Base-by-base conservation (phyloP, 2,113 vertebrate species). In the Ctenomys sociabilis region DNA sequence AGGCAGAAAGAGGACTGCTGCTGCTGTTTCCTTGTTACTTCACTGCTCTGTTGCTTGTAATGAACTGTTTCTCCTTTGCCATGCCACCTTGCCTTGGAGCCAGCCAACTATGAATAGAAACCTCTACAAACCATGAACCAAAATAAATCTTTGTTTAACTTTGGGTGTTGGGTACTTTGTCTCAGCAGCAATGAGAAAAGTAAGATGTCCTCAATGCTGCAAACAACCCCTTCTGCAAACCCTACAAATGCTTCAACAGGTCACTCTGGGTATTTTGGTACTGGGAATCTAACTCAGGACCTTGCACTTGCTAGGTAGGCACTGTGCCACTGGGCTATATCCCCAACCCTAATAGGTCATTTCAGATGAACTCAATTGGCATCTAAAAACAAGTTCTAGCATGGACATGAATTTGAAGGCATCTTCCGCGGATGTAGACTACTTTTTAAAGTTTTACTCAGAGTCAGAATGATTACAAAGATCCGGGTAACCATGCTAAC, bases 301-400 rank as follows among this genome's bases (percentile, higher is more conserved):
- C 61, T 63, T 63, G 61, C 22, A 63, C 61, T 63, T 26, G 61
- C 61, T 9, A 63, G 24, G 61, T 9, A 63, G 61, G 24, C 24
- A 26, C 61, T 63, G 61, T 26, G 61, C 61, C 61, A 26, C 61
- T 63, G 24, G 28, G 61, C 24, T 63, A 63, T 63, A 63, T 63
- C 61, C 61, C 59, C 7, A 8, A 28, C 61, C 24, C 22, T 63
- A n/a, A 72, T 22, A 66, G 40, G 30, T 14, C 32, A 64, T 54
- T 77, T 70, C 78, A 43, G 45, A 94, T 37, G 63, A 85, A 68
- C 57, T 85, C 14, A 49, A 43, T 28, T 66, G 82, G 35, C 30
- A 96, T n/a, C 64, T 77, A 84, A 82, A 93, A 95, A 49, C 37
- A 95, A 61, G 43, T 59, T 88, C 12, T 57, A 85, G 43, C 49